A percentile compares a stretch with the other conserved stretches of the same genome.
phyloP scores from a whole-genome alignment of 2,888 invertebrate species.

The Eucera pruinosa region DNA sequence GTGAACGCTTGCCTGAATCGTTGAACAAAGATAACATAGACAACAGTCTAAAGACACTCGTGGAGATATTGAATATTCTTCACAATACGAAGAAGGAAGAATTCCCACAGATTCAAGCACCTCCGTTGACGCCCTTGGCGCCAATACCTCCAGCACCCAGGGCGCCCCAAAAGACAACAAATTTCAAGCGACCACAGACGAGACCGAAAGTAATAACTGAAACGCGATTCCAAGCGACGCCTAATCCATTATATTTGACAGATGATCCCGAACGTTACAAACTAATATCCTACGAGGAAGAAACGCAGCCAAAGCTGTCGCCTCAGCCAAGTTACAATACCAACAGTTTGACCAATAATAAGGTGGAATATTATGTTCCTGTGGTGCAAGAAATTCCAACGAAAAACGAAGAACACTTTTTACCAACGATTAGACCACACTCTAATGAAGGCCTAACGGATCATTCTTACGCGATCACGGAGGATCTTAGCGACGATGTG shows the following conservation, averaged over 20 bases:
- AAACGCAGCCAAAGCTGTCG: slow-evolving; percentile 46
- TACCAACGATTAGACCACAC: slow-evolving; percentile 54
- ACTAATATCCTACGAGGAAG: slow-evolving; percentile 55
- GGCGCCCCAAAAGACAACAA: slow-evolving; percentile 35
- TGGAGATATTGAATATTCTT: slow-evolving; percentile 90
- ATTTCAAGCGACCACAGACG: slow-evolving; percentile 57
- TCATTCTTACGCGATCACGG: slow-evolving; percentile 73
- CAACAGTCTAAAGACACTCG: slow-evolving; percentile 90
- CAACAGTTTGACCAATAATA: slow-evolving; percentile 64
- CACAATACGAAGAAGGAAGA: slow-evolving; percentile 85
- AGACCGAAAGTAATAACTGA: slow-evolving; percentile 80
- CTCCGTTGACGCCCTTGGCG: background rate
- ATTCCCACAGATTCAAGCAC: slow-evolving; percentile 72
- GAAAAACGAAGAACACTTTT: slow-evolving; percentile 50
- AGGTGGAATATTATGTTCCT: slow-evolving; percentile 77
- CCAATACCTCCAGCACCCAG: slow-evolving; percentile 6
- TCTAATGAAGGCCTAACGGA: slow-evolving; percentile 53
- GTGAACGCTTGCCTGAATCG: slow-evolving; percentile 91
- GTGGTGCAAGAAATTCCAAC: slow-evolving; percentile 71
- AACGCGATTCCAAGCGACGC: slow-evolving; percentile 76
- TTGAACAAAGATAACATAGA: slow-evolving; percentile 92
- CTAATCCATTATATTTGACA: slow-evolving; percentile 68
- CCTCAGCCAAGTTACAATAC: slow-evolving; percentile 41
- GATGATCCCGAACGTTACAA: slow-evolving; percentile 68
- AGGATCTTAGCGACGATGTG: slow-evolving; percentile 70